Base-by-base conservation (phyloP, 2,888 invertebrate genomes). In the Zygogramma bicolorata region DNA sequence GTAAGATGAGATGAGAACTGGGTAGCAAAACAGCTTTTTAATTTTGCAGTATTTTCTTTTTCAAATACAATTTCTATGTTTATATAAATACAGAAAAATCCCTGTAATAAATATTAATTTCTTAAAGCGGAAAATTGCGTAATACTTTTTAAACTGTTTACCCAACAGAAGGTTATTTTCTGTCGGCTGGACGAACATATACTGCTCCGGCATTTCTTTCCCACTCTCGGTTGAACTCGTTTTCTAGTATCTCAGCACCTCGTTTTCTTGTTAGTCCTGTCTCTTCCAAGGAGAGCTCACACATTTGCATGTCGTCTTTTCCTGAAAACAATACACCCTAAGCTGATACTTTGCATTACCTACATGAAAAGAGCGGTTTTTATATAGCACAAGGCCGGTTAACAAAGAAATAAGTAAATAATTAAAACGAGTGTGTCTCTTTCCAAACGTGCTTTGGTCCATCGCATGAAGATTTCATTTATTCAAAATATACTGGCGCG, bases 281-380 rank as follows among this genome's bases (percentile, higher is more conserved):
- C 89, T 99, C 98, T 81, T 97, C 97, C 75, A 99, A 89, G 82
- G 96, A 97, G 81, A 98, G 88, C 88, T 99, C 98, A 86, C 98
- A 98, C 99, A 99, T 99, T 88, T 98, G 96, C 95, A 99, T 96
- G 87, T 99, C 99, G 87, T 99, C 98, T 76, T 94, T 92, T 67
- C 98, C 98, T 96, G 87, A 15, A 62, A 62, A 42, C 0, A 0
- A 25, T n/a, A n/a, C n/a, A n/a, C n/a, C n/a, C n/a, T n/a, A n/a
- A n/a, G n/a, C n/a, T n/a, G n/a, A n/a, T n/a, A n/a, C n/a, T n/a
- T n/a, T n/a, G n/a, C n/a, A n/a, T n/a, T n/a, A n/a, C n/a, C n/a
- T n/a, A n/a, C n/a, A n/a, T n/a, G n/a, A n/a, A n/a, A n/a, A n/a
- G n/a, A n/a, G n/a, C n/a, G n/a, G n/a, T n/a, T n/a, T n/a, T n/a